phyloP scores from a whole-genome alignment of 2,797 vertebrate genomes.

The Anableps anableps region DNA sequence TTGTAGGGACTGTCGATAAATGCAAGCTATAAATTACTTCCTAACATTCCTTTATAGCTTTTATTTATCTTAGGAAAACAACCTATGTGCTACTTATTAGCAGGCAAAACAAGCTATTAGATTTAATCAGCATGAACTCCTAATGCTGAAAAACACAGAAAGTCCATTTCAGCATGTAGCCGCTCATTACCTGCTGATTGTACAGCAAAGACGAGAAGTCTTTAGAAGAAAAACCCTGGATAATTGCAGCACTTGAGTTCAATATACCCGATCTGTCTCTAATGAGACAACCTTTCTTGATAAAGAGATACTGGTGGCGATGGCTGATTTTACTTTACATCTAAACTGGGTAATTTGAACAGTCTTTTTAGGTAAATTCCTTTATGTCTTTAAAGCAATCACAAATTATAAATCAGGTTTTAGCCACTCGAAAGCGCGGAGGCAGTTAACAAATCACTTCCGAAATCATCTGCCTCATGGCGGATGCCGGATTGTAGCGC shows the following conservation, averaged over 20 bases:
- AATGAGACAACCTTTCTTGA: conserved; percentile 64
- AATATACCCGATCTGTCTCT: conserved; percentile 65
- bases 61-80: not conserved
- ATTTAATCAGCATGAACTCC: not conserved
- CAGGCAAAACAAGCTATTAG: not conserved
- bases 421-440: conserved; percentile 30
- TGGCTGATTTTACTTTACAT: conserved; percentile 49
- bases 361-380: conserved; percentile 29
- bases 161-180: conserved; percentile 36
- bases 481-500: conserved; percentile 26
- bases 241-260: conserved; percentile 68
- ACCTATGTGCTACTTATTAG: not conserved
- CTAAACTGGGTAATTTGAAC: conserved; percentile 51
- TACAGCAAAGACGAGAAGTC: conserved; percentile 35
- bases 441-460: conserved; percentile 34
- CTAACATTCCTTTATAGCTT: not conserved
- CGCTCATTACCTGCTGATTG: conserved; percentile 49
- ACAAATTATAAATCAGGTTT: conserved; percentile 55
- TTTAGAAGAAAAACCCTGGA: conserved; percentile 46
- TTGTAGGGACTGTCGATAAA: not conserved
- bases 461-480: conserved; percentile 33
- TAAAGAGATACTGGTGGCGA: conserved; percentile 40
- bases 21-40: not conserved
- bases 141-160: conserved; percentile 23
- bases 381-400: conserved; percentile 49